Conservation (phyloP, 2,113 vertebrate genomes). For the Daboia siamensis region DNA sequence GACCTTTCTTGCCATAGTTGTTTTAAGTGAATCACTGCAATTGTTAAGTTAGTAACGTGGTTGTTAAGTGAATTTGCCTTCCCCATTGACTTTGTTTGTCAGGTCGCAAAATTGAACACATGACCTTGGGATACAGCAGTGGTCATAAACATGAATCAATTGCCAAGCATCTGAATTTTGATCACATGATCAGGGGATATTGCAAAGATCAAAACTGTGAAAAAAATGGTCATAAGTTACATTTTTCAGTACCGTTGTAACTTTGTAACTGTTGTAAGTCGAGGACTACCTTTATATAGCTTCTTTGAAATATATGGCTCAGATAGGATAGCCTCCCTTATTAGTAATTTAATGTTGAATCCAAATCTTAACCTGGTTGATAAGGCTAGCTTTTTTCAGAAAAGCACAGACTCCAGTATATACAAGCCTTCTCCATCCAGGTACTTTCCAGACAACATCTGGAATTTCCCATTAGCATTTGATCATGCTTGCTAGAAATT, state of each 20-base stretch:
- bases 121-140: neutral
- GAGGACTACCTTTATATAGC: neutral
- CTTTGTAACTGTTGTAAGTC: neutral
- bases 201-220: neutral
- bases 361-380: neutral
- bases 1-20: neutral
- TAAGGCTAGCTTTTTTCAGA: neutral
- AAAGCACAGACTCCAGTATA: neutral
- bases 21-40: neutral
- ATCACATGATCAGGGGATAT: neutral
- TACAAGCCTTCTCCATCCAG: neutral
- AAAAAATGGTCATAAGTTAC: neutral
- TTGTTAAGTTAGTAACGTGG: neutral
- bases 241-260: neutral
- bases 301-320: neutral
- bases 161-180: neutral
- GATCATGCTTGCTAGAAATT: neutral
- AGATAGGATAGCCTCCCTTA: neutral
- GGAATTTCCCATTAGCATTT: neutral
- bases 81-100: neutral
- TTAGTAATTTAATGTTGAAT: neutral
- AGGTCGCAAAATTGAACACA: neutral
- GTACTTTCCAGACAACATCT: neutral
- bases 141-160: neutral
- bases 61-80: neutral